phyloP scores from a whole-genome alignment of 2,888 invertebrate species.

The Mesorhabditis spiculigera region DNA sequence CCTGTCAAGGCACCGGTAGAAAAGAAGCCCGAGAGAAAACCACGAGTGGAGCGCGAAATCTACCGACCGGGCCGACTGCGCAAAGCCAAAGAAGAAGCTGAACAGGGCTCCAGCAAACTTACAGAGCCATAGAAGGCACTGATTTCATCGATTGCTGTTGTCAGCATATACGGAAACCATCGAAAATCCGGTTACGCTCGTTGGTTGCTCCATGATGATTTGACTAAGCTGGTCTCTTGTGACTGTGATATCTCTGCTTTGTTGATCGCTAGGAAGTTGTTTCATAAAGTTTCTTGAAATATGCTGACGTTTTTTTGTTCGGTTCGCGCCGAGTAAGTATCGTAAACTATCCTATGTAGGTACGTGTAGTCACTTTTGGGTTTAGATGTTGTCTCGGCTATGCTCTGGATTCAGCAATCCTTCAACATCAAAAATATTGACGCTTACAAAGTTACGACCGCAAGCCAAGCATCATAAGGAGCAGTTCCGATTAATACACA shows the following conservation, averaged over 20 bases:
- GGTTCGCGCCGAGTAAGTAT: too few relatives aligned
- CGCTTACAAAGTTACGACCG: neutral
- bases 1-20: neutral
- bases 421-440: neutral
- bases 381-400: neutral
- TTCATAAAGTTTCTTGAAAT: too few relatives aligned
- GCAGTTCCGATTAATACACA: too few relatives aligned
- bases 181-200: neutral
- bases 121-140: neutral
- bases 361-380: neutral
- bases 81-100: neutral
- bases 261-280: neutral
- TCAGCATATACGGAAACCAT: too few relatives aligned
- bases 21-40: neutral
- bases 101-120: neutral
- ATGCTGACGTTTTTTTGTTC: too few relatives aligned
- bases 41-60: constrained; percentile 3
- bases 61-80: neutral
- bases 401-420: neutral
- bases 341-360: too few relatives aligned
- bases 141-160: too few relatives aligned
- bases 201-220: neutral
- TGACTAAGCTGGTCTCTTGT: neutral
- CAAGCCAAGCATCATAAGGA: neutral
- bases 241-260: neutral